Percentiles rank a stretch among this genome's conserved stretches.
Conservation (phyloP, 30 jellyfish, hydroid and myxozoan species). For the Haliclystus octoradiatus region DNA sequence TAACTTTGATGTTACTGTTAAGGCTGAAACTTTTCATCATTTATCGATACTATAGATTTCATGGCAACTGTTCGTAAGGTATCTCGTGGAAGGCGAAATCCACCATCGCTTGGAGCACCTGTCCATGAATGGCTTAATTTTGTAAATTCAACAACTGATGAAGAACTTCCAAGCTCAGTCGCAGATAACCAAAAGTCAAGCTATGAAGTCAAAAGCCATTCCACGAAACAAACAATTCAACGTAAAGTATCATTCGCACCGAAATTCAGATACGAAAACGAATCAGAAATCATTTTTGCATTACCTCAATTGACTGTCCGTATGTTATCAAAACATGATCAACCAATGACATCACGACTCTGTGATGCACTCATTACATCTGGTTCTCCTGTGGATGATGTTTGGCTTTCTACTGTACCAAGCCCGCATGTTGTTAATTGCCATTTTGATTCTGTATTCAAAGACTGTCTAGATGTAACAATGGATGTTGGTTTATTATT, state of each 20-base stretch:
- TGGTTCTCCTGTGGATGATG: conserved; percentile 2
- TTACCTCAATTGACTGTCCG: conserved; percentile 63
- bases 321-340: conserved; percentile 86
- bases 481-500: conserved; percentile 90
- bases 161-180: conserved; percentile 29
- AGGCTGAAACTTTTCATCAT: no score
- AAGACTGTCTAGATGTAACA: conserved; percentile 75
- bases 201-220: conserved; percentile 16
- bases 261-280: conserved; percentile 83
- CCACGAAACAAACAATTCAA: conserved; percentile 30
- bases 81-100: conserved; percentile 94
- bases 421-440: conserved; percentile 90
- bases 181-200: conserved; percentile 11
- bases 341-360: conserved; percentile 73
- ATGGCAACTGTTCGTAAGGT: conserved; percentile 96
- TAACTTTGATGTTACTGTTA: no score
- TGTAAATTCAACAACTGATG: conserved; percentile 66
- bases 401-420: conserved; percentile 69
- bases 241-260: conserved; percentile 98
- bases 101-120: conserved; percentile 95
- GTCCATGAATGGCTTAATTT: conserved; percentile 89
- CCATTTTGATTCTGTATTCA: conserved; percentile 49
- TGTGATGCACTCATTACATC: conserved; percentile 29
- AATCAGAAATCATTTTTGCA: conserved; percentile 85
- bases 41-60: conserved; percentile 34